These are phyloP conservation scores for Trichoplusia ni DNA, from an alignment of 1,140 invertebrate species.

Conservation along the genomic window DNA sequence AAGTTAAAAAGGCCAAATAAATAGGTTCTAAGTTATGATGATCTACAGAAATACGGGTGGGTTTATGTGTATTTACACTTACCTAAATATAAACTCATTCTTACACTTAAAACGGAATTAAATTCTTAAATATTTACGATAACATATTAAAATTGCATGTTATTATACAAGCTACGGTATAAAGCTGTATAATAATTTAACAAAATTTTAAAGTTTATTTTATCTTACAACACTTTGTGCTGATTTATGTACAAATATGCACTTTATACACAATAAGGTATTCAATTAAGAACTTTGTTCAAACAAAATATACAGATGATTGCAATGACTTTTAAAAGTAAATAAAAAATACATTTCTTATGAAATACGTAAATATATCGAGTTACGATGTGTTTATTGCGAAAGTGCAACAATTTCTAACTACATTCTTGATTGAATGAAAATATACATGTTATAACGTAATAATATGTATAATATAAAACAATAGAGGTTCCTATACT, in stretches of 20 bases:
- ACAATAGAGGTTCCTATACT: no score
- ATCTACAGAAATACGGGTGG: constrained; percentile 36
- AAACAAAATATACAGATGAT: constrained; percentile 58
- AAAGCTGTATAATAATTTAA: constrained; percentile 43
- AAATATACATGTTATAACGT: no score
- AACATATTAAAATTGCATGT: constrained; percentile 39
- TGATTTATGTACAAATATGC: constrained; percentile 51
- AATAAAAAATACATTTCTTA: constrained; percentile 29
- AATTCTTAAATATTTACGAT: constrained; percentile 25
- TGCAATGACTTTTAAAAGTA: constrained; percentile 28
- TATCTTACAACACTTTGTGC: constrained; percentile 67
- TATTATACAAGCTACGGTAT: constrained; percentile 53
- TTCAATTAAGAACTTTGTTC: constrained; percentile 60
- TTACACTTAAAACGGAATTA: constrained; percentile 25
- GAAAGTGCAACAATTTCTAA: not conserved
- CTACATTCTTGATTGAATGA: no score
- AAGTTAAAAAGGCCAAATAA: constrained; percentile 2
- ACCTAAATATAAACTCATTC: constrained; percentile 14
- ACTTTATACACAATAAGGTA: constrained; percentile 38
- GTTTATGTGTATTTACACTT: constrained; percentile 45
- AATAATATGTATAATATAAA: no score
- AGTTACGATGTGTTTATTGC: constrained; percentile 14
- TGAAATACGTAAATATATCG: constrained; percentile 18
- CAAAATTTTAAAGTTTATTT: constrained; percentile 32
- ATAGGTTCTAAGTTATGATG: constrained; percentile 21